Evolutionary conservation across 2,888 invertebrate species (phyloP), one percentile per base, ranked within the genome.

Genomic region (Leptopilina drosophilae): DNA sequence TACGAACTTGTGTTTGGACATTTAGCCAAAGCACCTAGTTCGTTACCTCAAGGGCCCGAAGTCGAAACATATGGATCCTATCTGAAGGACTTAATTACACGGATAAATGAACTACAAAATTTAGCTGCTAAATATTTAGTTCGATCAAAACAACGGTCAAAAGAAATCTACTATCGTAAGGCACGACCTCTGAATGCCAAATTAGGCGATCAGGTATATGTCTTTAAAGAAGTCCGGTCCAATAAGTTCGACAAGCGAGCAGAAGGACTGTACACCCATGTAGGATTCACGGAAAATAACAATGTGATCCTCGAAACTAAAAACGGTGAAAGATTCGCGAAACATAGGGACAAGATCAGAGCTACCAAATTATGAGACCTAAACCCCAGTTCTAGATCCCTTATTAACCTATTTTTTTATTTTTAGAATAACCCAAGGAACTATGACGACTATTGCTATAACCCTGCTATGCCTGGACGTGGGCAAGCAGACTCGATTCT

Each of bases 171-270:
- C 2, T 1, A 33, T 33, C 33, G 33, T 33, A 33, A 33, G 4
- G 33, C 33, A 33, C 33, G 33, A 33, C 33, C 33, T 33, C 4
- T 33, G 33, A 33, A 33, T 33, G 33, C 33, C 33, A 33, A 33
- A 26, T 0, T 64, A 9, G 64, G 26, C 2, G 64, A 64, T 6
- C 1, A 56, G 42, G 67, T 53, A 0, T 53, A 67, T 11, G 40
- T 66, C 6, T n/a, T 56, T 4, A 77, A 77, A 15, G 77, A 77
- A 56, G 15, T 14, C 5, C 20, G 66, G 40, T 56, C 49, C 8
- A 33, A 33, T 8, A 77, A 77, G 42, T 53, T 77, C 7, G 77
- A 77, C 15, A 56, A 26, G 14, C 5, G 11, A 5, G 64, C 46
- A 1, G 56, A 67, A 14, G 53, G 56, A 12, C 56, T 40, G 3